Percentiles rank a stretch among this genome's conserved stretches.
These are phyloP conservation scores for Cremastinae sp. DNA, from an alignment of 2,888 invertebrate species.

Conservation along the genomic window DNA sequence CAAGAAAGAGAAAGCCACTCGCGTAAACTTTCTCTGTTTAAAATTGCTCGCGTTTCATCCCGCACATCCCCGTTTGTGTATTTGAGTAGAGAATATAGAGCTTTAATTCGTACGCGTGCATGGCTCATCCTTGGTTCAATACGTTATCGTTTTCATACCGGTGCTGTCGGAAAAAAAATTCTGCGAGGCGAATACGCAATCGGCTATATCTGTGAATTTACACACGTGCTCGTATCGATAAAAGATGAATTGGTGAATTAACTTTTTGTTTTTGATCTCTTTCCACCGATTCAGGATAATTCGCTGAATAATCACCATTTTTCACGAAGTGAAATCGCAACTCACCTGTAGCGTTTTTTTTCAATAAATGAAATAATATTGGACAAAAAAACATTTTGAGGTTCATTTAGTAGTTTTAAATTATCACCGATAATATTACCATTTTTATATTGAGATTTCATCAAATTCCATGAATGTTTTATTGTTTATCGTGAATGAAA, in stretches of 20 bases:
- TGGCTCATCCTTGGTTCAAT: constrained; percentile 46
- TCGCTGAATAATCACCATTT: neutral
- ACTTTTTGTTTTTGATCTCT: constrained; percentile 12
- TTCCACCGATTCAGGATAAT: constrained; percentile 8
- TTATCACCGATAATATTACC: neutral
- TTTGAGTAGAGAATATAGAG: constrained; percentile 49
- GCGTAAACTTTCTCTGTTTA: constrained; percentile 48
- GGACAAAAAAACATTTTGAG: too few relatives aligned
- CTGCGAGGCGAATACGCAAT: constrained; percentile 21
- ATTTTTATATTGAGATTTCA: too few relatives aligned
- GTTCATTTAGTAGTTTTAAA: too few relatives aligned
- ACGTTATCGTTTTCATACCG: constrained; percentile 59
- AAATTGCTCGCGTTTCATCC: constrained; percentile 50
- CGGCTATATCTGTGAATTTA: constrained; percentile 5
- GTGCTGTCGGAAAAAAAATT: constrained; percentile 38
- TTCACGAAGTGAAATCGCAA: neutral
- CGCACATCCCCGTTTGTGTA: constrained; percentile 27
- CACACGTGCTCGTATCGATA: constrained; percentile 6
- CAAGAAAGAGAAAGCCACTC: constrained; percentile 8
- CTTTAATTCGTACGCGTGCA: constrained; percentile 57
- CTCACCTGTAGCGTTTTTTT: too few relatives aligned
- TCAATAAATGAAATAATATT: too few relatives aligned
- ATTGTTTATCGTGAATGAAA: too few relatives aligned
- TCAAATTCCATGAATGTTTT: too few relatives aligned
- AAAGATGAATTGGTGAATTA: constrained; percentile 33